Base-by-base conservation (phyloP, 2,888 invertebrate species). In the Hesperia comma region DNA sequence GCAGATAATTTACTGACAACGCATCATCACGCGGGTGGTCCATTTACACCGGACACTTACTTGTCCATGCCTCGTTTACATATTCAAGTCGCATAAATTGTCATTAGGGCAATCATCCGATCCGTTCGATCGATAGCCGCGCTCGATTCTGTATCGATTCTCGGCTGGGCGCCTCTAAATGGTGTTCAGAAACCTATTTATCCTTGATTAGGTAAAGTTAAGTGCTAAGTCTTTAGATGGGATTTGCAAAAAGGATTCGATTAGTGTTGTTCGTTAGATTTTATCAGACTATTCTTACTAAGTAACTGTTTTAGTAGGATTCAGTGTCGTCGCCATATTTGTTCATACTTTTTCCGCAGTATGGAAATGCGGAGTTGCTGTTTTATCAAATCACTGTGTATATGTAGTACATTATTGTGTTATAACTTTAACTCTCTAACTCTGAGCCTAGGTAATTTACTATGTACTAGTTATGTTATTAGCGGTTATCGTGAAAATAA, bases 61-160 rank as follows among this genome's bases (percentile, higher is more conserved):
- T 83, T 84, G 83, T 83, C 82, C 78, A 79, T 70, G 69, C 77
- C 78, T 88, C 85, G 84, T 88, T 90, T 89, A 89, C 88, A 89
- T 90, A 87, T 88, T 77, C 87, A 81, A 84, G 81, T 81, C 84
- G 82, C 86, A 89, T 91, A 91, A 91, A 91, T 91, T 90, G 88
- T 87, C 89, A 88, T 90, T 88, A 89, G 84, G 77, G 83, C 85
- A 89, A 90, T 90, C 87, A 87, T 84, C 79, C 83, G 88, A 86
- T 86, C 81, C 83, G 78, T 84, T 82, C 79, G 79, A 85, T 83
- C 86, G 86, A 86, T 86, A 84, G 79, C 78, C 78, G 77, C 71
- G 82, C 77, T 87, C 84, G 84, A 84, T 84, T 71, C 62, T 74
- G 76, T 81, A 79, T 79, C 77, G 82, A 80, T 84, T 81, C 86